Base-by-base conservation (phyloP, 2,113 vertebrate genomes). In the Echinops telfairi region DNA sequence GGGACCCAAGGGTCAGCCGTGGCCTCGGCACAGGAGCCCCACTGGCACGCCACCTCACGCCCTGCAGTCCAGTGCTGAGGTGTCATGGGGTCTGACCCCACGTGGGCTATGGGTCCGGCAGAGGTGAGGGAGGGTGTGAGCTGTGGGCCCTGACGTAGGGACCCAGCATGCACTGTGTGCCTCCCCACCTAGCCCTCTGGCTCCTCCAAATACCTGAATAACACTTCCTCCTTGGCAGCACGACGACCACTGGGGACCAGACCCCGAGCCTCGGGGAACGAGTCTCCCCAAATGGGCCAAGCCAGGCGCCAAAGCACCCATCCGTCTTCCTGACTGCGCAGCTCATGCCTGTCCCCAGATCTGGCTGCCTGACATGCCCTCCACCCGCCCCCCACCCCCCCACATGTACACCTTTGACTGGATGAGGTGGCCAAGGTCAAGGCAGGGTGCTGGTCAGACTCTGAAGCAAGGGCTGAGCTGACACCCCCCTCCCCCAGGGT, bases 101-200 rank as follows among this genome's bases (percentile, higher is more conserved):
- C 3, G 8, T 2, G 29, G 33, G 38, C 31, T 47, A 6, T 2
- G 2, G 10, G 31, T 2, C 0, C 15, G n/a, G 17, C 6, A 23
- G 20, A 19, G 2, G 31, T 5, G 2, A 36, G 27, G 0, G 80
- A 8, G 0, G 5, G 40, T 25, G 58, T 57, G 47, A 53, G 20
- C 3, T 27, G n/a, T 22, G 53, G 60, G 10, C 9, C 58, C 20
- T 91, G 47, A 3, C n/a, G 38, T 38, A 75, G 57, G 87, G 47
- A 36, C 84, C 8, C 1, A 11, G 33, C 80, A 60, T 25, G 36
- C 25, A 43, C 22, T 29, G 25, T 12, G 64, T 16, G 19, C 47
- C 47, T 12, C 12, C 12, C 12, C 47, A 53, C 12, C 47, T 53
- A 40, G 9, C 47, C 47, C 12, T 53, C 9, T 53, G 47, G 12